Evolutionary conservation across 2,113 vertebrate species (phyloP).

Genomic region (Cheilinus undulatus): DNA sequence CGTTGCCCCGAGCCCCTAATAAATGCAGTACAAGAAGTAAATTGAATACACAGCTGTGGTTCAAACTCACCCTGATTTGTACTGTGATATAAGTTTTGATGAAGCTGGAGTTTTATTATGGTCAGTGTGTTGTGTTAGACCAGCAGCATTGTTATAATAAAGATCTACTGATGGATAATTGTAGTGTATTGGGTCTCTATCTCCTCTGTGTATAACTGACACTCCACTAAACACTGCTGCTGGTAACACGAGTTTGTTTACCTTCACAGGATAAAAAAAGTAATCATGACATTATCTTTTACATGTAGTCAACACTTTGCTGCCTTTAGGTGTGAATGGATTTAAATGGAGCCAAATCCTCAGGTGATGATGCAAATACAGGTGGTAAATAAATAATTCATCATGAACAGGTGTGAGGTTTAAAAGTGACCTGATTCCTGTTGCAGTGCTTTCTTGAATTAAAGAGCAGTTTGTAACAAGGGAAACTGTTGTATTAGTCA

Average conservation of each 20-base stretch:
- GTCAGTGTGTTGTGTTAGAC: too few relatives aligned
- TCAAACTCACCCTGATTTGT: too few relatives aligned
- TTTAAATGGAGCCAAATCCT: slow-evolving; percentile 4
- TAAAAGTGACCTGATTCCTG: slow-evolving; percentile 13
- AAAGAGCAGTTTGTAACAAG: slow-evolving; percentile 36
- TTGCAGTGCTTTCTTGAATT: slow-evolving; percentile 41
- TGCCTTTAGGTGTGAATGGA: not conserved
- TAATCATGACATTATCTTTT: slow-evolving; percentile 38
- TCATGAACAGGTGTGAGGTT: slow-evolving; percentile 27
- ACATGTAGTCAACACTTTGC: slow-evolving; percentile 2
- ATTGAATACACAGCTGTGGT: too few relatives aligned
- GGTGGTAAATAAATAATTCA: not conserved
- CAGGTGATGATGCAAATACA: not conserved
- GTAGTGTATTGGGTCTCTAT: not conserved
- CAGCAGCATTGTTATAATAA: not conserved
- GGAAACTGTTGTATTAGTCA: slow-evolving; percentile 65
- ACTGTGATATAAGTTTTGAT: not conserved
- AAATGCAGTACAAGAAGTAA: too few relatives aligned
- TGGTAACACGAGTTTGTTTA: slow-evolving; percentile 8
- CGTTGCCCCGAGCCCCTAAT: too few relatives aligned
- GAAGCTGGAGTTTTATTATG: not conserved
- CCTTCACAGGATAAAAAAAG: slow-evolving; percentile 17
- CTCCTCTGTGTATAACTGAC: slow-evolving; percentile 7
- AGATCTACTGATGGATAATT: slow-evolving; percentile 2
- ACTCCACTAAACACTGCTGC: not conserved